Conservation (phyloP, 2,113 vertebrate species). For the Thymallus thymallus region DNA sequence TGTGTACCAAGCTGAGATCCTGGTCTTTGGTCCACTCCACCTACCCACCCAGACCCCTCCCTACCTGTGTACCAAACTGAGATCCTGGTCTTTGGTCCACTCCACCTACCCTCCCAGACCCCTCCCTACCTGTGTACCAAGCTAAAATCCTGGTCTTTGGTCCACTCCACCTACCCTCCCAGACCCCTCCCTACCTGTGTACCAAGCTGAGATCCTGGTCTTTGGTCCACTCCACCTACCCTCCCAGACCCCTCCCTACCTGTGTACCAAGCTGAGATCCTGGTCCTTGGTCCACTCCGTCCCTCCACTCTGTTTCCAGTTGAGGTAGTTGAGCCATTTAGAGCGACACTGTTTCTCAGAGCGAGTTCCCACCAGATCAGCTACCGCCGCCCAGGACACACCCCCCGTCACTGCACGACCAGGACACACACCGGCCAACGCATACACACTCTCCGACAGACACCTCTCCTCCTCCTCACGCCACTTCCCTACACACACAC, state of each 20-base stretch:
- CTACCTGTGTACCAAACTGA: too few species aligned
- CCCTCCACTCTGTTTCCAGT: constrained; percentile 99
- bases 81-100: too few species aligned
- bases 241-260: constrained; percentile 63
- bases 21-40: too few species aligned
- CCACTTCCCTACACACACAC: constrained; percentile 85
- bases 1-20: too few species aligned
- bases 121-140: too few species aligned
- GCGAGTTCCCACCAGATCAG: constrained; percentile 89
- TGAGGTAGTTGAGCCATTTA: constrained; percentile 98
- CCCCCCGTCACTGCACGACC: constrained; percentile 94
- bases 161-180: too few species aligned
- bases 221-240: too few species aligned
- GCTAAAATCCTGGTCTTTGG: too few species aligned
- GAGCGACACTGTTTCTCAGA: constrained; percentile 99
- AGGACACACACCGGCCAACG: constrained; percentile 89
- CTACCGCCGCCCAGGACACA: constrained; percentile 95
- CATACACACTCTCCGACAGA: constrained; percentile 93
- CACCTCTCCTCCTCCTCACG: constrained; percentile 94
- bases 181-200: too few species aligned
- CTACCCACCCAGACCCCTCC: too few species aligned
- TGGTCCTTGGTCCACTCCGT: constrained; percentile 99
- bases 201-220: too few species aligned
- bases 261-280: constrained; percentile 89
- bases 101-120: too few species aligned